Evolutionary conservation across 2,797 vertebrate genomes (phyloP).

Genomic region (Chelon auratus): DNA sequence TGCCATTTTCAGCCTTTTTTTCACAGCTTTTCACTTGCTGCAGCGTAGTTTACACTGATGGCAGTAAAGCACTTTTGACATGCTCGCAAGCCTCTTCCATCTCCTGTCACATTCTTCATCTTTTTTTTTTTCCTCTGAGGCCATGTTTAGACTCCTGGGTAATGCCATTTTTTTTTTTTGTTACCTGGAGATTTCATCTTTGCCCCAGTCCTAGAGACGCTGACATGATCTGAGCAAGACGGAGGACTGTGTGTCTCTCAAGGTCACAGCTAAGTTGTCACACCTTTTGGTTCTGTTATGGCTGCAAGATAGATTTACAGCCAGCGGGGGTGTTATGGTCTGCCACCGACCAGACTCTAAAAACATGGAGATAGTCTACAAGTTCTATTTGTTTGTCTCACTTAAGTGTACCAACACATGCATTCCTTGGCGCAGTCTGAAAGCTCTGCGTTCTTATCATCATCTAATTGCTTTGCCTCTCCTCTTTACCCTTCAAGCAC

Average conservation of each 20-base stretch:
- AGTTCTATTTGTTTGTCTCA: constrained; percentile 13
- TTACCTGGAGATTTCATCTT: constrained; percentile 16
- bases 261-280: constrained; percentile 19
- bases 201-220: constrained; percentile 2
- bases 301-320: constrained; percentile 30
- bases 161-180: constrained; percentile 6
- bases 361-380: background rate
- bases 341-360: background rate
- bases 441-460: constrained; percentile 37
- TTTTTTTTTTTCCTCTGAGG: background rate
- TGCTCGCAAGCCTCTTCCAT: background rate
- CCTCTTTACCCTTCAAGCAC: constrained; percentile 45
- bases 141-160: constrained; percentile 24
- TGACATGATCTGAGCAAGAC: constrained; percentile 48
- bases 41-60: constrained; percentile 18
- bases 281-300: constrained; percentile 19
- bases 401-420: constrained; percentile 1
- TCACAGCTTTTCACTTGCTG: constrained; percentile 18
- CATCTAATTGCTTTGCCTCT: constrained; percentile 47
- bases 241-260: constrained; percentile 45
- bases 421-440: constrained; percentile 10
- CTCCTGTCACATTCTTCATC: constrained; percentile 11
- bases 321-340: background rate
- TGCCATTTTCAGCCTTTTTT: constrained; percentile 14
- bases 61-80: constrained; percentile 5